phyloP scores from a whole-genome alignment of 2,797 vertebrate species.

The Coregonus suidteri region DNA sequence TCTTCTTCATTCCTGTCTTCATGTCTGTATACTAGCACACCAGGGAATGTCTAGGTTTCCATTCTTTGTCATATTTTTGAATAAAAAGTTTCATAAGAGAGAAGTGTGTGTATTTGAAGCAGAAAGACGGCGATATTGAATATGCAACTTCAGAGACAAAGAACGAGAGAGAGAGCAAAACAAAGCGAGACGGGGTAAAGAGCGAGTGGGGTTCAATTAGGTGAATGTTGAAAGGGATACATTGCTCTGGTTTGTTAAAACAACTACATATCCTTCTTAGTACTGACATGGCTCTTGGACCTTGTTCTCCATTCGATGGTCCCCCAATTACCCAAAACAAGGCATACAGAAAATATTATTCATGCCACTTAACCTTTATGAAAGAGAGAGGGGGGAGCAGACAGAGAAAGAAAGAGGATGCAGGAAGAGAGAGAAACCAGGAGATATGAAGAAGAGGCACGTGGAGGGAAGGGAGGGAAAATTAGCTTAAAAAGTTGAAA shows the following conservation, averaged over 20 bases:
- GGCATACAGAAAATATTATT: conserved; percentile 19
- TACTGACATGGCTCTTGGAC: conserved; percentile 21
- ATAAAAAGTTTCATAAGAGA: conserved; percentile 34
- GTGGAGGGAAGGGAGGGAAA: background rate
- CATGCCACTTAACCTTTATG: conserved; percentile 25
- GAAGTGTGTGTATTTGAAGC: conserved; percentile 23
- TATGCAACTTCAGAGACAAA: background rate
- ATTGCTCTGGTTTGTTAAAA: conserved; percentile 30
- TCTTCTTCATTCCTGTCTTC: conserved; percentile 23
- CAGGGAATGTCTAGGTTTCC: conserved; percentile 34
- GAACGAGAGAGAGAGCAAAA: background rate
- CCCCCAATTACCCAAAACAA: conserved; percentile 32
- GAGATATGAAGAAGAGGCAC: background rate
- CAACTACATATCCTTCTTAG: conserved; percentile 21
- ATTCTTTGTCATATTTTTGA: conserved; percentile 33
- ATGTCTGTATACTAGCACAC: conserved; percentile 8
- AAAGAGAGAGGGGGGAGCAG: background rate
- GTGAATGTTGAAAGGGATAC: conserved; percentile 1
- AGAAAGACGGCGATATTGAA: background rate
- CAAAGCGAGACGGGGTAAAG: background rate
- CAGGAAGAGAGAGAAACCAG: conserved; percentile 9
- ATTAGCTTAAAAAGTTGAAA: background rate
- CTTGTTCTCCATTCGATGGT: conserved; percentile 14
- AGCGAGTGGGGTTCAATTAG: conserved; percentile 12
- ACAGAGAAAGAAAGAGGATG: background rate